A percentile compares a stretch with the other conserved stretches of the same genome.
These are phyloP conservation scores for Gordius sp. DNA, from an alignment of 2,888 invertebrate genomes.

Conservation along the genomic window DNA sequence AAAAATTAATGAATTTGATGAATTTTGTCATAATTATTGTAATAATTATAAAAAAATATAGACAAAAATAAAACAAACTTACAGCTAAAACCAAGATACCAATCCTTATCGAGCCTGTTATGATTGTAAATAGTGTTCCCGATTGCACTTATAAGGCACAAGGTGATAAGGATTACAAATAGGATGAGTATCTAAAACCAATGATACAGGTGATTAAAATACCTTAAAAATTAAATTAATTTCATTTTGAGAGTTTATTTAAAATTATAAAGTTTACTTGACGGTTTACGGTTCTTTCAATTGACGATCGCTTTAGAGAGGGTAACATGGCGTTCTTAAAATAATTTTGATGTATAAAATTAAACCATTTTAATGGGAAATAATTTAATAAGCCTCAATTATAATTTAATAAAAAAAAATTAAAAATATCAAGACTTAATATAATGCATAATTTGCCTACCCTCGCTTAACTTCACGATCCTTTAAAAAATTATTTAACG, in stretches of 20 bases:
- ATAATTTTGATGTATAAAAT: constrained; percentile 13
- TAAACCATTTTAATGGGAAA: background rate
- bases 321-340: constrained; percentile 50
- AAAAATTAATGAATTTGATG: no score
- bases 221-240: no score
- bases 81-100: constrained; percentile 63
- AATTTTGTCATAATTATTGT: background rate
- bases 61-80: constrained; percentile 22
- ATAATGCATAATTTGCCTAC: no score
- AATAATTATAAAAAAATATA: constrained; percentile 3
- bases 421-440: background rate
- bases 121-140: constrained; percentile 60
- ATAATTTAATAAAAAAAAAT: background rate
- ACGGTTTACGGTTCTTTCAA: constrained; percentile 67
- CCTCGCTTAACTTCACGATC: no score
- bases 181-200: constrained; percentile 56
- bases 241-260: no score
- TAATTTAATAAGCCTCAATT: background rate
- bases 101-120: constrained; percentile 38
- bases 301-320: constrained; percentile 67
- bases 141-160: constrained; percentile 64
- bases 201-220: no score
- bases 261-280: constrained; percentile 33
- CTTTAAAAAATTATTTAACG: no score
- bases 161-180: constrained; percentile 59